Conservation (phyloP, 1,140 invertebrate species). For the Drosophila lini region DNA sequence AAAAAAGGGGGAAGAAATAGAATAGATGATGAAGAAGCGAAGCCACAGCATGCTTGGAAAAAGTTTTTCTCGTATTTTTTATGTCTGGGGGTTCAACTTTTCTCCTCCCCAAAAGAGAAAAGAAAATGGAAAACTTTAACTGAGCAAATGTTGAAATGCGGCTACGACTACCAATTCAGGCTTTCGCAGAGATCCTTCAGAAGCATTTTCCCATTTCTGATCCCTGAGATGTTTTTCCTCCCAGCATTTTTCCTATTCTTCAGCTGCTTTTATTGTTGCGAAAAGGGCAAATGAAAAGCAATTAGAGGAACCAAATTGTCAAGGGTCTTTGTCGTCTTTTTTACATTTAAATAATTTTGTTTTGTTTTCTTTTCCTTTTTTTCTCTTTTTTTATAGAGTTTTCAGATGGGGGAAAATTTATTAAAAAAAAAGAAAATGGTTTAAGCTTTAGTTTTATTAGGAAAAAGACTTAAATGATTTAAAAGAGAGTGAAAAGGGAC, state of each 20-base stretch:
- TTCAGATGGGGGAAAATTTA: not conserved
- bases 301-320: constrained; percentile 49
- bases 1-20: constrained; percentile 3
- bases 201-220: not conserved
- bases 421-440: not conserved
- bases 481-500: not conserved
- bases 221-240: constrained; percentile 1
- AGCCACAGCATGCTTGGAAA: constrained; percentile 45
- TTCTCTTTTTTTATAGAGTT: not conserved
- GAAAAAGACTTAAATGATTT: not conserved
- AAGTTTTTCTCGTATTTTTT: constrained; percentile 26
- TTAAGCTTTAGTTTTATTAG: constrained; percentile 5
- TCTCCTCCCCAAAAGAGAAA: constrained; percentile 4
- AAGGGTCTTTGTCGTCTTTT: constrained; percentile 6
- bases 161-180: constrained; percentile 3
- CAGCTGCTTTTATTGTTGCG: constrained; percentile 45
- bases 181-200: constrained; percentile 2
- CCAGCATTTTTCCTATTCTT: constrained; percentile 3
- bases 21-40: constrained; percentile 23
- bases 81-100: constrained; percentile 33
- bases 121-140: constrained; percentile 37
- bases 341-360: constrained; percentile 22
- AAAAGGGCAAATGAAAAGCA: constrained; percentile 49
- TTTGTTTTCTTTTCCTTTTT: not conserved
- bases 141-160: constrained; percentile 34